These are phyloP conservation scores for Pseudonaja textilis DNA, from an alignment of 2,113 vertebrate genomes.

Conservation along the genomic window DNA sequence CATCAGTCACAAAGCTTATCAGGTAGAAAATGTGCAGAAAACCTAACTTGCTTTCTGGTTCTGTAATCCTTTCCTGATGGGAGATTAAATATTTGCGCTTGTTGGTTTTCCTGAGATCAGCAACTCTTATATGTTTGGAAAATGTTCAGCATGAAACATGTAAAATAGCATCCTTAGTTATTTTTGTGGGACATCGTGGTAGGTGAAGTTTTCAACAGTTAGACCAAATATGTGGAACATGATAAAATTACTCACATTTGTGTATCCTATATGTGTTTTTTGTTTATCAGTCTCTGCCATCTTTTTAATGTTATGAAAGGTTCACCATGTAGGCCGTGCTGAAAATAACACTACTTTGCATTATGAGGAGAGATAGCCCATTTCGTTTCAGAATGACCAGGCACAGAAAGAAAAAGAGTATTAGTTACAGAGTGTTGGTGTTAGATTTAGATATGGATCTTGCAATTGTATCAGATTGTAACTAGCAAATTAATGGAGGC, in stretches of 20 bases:
- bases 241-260: slow-evolving; percentile 23
- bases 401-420: neutral
- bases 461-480: neutral
- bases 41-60: slow-evolving; percentile 54
- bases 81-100: slow-evolving; percentile 74
- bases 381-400: neutral
- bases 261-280: slow-evolving; percentile 8
- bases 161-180: slow-evolving; percentile 45
- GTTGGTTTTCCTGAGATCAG: slow-evolving; percentile 63
- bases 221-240: slow-evolving; percentile 8
- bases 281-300: neutral
- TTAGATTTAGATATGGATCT: neutral
- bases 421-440: neutral
- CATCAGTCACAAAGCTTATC: slow-evolving; percentile 93
- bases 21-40: slow-evolving; percentile 78
- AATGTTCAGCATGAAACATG: slow-evolving; percentile 34
- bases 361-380: neutral
- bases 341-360: neutral
- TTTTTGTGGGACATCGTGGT: slow-evolving; percentile 31
- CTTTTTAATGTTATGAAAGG: slow-evolving; percentile 25
- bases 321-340: neutral
- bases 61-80: slow-evolving; percentile 69
- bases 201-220: slow-evolving; percentile 21
- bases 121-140: slow-evolving; percentile 61
- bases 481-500: neutral